Evolutionary conservation across 2,797 vertebrate species (phyloP).

Genomic region (Hippocampus kuda): DNA sequence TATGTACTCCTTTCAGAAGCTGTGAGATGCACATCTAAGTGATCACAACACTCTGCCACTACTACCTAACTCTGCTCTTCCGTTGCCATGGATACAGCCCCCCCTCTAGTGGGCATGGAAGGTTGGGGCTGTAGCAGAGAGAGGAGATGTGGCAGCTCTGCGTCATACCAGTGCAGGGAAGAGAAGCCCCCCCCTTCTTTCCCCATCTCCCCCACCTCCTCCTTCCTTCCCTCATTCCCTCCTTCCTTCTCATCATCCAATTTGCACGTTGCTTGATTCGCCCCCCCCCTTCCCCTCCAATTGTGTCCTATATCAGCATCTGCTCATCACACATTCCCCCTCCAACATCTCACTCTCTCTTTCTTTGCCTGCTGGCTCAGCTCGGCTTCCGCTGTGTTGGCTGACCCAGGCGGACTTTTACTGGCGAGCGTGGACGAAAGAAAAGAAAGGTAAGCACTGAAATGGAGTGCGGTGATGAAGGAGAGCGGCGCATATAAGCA

Average conservation of each 20-base stretch:
- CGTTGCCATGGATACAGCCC: conserved; percentile 80
- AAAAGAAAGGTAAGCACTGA: conserved; percentile 53
- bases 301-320: conserved; percentile 58
- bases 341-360: conserved; percentile 17
- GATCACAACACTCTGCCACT: conserved; percentile 50
- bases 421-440: conserved; percentile 48
- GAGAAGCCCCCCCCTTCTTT: conserved; percentile 34
- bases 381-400: conserved; percentile 48
- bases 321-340: conserved; percentile 42
- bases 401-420: conserved; percentile 61
- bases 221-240: conserved; percentile 42
- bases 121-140: conserved; percentile 48
- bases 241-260: conserved; percentile 56
- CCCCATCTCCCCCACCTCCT: conserved; percentile 14
- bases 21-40: conserved; percentile 16
- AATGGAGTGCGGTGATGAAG: conserved; percentile 27
- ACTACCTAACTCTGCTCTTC: conserved; percentile 69
- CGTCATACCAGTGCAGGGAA: conserved; percentile 68
- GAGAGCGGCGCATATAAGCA: conserved; percentile 23
- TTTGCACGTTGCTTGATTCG: conserved; percentile 52
- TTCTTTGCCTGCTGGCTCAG: conserved; percentile 36
- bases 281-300: conserved; percentile 24
- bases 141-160: conserved; percentile 1
- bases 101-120: conserved; percentile 55
- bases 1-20: not conserved